A percentile compares a stretch with the other conserved stretches of the same genome.
These are phyloP conservation scores for Thymallus thymallus DNA, from an alignment of 2,113 vertebrate species.

Conservation along the genomic window DNA sequence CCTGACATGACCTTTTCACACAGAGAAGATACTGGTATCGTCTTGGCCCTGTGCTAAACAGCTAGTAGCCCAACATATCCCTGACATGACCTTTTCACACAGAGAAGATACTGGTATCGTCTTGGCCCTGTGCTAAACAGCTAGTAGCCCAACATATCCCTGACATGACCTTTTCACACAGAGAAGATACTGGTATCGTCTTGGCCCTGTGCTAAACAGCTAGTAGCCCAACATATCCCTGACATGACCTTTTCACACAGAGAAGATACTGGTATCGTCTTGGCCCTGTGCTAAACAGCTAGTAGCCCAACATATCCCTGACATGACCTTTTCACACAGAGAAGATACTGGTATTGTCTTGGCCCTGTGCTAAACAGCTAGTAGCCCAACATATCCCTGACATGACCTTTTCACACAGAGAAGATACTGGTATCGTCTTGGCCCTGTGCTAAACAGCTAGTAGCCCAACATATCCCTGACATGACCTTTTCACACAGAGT, in stretches of 20 bases:
- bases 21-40: constrained; percentile 1
- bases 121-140: background rate
- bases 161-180: constrained; percentile 32
- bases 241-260: constrained; percentile 22
- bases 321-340: constrained; percentile 29
- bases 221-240: too few species aligned
- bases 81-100: constrained; percentile 33
- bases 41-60: background rate
- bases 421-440: too few species aligned
- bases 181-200: too few species aligned
- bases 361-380: too few species aligned
- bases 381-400: too few species aligned
- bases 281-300: too few species aligned
- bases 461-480: too few species aligned
- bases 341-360: too few species aligned
- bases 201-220: too few species aligned
- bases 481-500: constrained; percentile 26
- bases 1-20: constrained; percentile 33
- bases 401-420: constrained; percentile 29
- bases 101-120: background rate
- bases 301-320: too few species aligned
- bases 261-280: too few species aligned
- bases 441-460: too few species aligned
- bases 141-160: background rate
- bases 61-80: background rate